Evolutionary conservation across 2,888 invertebrate genomes (phyloP).

Genomic region (Ctenicera cuprea): DNA sequence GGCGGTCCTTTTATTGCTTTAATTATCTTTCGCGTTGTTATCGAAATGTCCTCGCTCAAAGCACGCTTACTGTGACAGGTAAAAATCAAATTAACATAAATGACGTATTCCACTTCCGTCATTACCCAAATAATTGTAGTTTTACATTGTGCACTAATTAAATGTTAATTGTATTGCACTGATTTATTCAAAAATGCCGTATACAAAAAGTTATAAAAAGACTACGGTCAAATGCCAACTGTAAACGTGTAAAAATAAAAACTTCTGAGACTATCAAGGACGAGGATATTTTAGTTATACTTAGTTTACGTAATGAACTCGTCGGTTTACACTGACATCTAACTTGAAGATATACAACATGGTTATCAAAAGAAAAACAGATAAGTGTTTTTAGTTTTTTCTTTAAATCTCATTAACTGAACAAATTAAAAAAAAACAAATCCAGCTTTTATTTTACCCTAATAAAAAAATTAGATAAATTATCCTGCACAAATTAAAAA

Average conservation of each 20-base stretch:
- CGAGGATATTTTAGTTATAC: slow-evolving; percentile 21
- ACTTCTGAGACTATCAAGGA: slow-evolving; percentile 30
- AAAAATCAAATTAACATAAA: slow-evolving; percentile 18
- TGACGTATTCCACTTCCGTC: slow-evolving; percentile 7
- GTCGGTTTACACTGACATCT: slow-evolving; percentile 16
- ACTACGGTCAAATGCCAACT: slow-evolving; percentile 22
- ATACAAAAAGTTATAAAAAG: background rate
- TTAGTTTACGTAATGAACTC: slow-evolving; percentile 13
- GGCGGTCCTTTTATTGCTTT: slow-evolving; percentile 12
- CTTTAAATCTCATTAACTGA: too few relatives aligned
- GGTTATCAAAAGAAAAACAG: background rate
- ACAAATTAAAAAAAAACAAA: too few relatives aligned
- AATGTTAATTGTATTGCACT: background rate
- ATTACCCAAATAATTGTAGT: background rate
- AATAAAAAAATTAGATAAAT: too few relatives aligned
- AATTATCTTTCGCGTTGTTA: slow-evolving; percentile 18
- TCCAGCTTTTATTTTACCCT: too few relatives aligned
- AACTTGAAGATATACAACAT: background rate
- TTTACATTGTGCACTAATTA: background rate
- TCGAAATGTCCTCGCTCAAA: slow-evolving; percentile 9
- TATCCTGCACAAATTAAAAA: too few relatives aligned
- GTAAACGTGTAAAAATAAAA: slow-evolving; percentile 27
- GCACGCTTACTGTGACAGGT: slow-evolving; percentile 17
- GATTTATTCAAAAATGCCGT: background rate
- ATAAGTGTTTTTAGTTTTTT: background rate